Percentiles rank a stretch among this genome's conserved stretches.
These are phyloP conservation scores for Antennarius striatus DNA, from an alignment of 2,113 vertebrate genomes.

Conservation along the genomic window DNA sequence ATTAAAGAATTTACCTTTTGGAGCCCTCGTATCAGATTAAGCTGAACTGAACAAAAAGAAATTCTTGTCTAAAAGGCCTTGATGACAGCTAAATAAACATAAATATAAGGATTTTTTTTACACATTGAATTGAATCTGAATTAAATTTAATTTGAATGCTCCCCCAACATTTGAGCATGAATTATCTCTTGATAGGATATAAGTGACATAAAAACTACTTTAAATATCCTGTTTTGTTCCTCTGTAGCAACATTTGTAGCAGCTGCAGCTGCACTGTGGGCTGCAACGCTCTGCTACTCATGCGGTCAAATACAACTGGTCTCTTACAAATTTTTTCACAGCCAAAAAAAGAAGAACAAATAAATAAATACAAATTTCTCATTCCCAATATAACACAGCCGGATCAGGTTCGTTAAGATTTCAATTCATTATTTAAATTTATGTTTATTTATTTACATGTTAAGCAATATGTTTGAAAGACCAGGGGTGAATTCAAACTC, in stretches of 20 bases:
- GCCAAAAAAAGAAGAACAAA: too few species aligned
- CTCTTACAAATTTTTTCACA: too few species aligned
- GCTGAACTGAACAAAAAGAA: background rate
- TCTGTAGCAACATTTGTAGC: background rate
- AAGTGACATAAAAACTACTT: background rate
- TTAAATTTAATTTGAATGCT: background rate
- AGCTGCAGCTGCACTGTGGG: slow-evolving; percentile 10
- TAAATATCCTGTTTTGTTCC: background rate
- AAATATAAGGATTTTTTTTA: background rate
- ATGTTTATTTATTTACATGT: slow-evolving; percentile 4
- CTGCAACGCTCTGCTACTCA: slow-evolving; percentile 24
- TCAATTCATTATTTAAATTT: background rate
- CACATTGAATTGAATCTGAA: background rate
- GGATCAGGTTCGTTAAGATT: too few species aligned
- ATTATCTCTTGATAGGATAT: background rate
- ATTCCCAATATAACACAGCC: too few species aligned
- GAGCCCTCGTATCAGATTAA: background rate
- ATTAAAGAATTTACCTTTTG: background rate
- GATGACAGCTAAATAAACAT: too few species aligned
- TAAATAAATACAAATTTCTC: too few species aligned
- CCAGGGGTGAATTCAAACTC: slow-evolving; percentile 14
- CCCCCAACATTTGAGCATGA: background rate
- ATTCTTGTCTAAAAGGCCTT: too few species aligned
- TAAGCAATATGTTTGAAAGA: slow-evolving; percentile 5
- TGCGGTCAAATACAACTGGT: slow-evolving; percentile 32